Evolutionary conservation across 1,140 invertebrate species (phyloP), one percentile per base, ranked within the genome.

Genomic region (Euwallacea similis): DNA sequence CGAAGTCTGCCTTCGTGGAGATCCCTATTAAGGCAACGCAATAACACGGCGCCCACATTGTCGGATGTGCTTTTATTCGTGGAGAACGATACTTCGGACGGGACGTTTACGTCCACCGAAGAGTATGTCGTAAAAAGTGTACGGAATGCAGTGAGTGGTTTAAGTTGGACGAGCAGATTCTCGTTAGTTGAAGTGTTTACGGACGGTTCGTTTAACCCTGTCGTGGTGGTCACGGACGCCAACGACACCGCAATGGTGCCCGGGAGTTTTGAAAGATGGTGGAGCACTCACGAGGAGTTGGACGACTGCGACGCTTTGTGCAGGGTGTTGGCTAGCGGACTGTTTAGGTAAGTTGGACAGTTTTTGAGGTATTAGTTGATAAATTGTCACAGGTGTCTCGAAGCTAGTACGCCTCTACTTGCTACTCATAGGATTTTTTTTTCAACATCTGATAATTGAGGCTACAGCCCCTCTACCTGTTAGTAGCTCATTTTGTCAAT

Each of bases 251-350:
- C 60, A 42, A 74, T 72, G 53, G 66, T 76, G 21, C 47, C 42
- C 33, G 72, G 71, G 21, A 80, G 79, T 73, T 73, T 81, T 53
- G 78, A 79, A 7, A 76, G 79, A 68, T 81, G 80, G 80, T 69
- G 66, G n/a, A 21, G 75, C 6, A 79, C 79, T 70, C 79, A 81
- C 70, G 74, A 72, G 65, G 76, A 76, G 42, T 71, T 75, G 9
- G 80, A 81, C 8, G 79, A 81, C 58, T 81, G 80, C 66, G 80
- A 81, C 47, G 66, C 71, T 0, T 63, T 72, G 46, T 72, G 71
- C 21, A 33, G 21, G 21, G 21, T 33, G 4, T 33, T 33, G 21
- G 21, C 21, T 33, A 33, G 21, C 21, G 4, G 21, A 33, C 21
- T 33, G 21, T 33, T 33, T 33, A 33, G 21, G 21, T 33, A 4